Base-by-base conservation (phyloP, 2,797 vertebrate genomes). In the Tenualosa thibaudeaui region DNA sequence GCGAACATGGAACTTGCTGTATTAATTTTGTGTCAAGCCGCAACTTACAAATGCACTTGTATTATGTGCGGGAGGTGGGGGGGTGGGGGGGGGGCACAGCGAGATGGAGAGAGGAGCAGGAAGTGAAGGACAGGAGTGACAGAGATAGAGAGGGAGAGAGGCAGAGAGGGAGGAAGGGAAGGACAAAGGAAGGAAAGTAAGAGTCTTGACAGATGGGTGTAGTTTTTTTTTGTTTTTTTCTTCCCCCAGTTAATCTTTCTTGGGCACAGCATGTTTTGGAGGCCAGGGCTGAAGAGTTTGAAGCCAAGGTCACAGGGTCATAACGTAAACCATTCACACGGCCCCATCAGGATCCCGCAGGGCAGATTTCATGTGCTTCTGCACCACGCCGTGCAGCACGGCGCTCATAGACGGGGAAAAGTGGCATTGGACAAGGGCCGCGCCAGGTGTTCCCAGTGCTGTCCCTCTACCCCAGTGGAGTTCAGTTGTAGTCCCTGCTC, bases 271-370 rank as follows among this genome's bases (percentile, higher is more conserved):
- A 43, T 5, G 24, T n/a, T 13, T 15, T 17, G 60, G 43, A 83
- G 53, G 40, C 51, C 7, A 81, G 53, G 31, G 37, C 88, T 91
- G 86, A 89, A 85, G 88, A 89, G 90, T 91, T 91, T 89, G 87
- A 87, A 85, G 68, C 58, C 81, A 88, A 92, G 92, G 93, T 94
- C 92, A 92, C 84, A 87, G 90, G 91, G 91, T 91, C 91, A 91
- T 93, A 92, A 91, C 90, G 90, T 92, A 92, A 94, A 92, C 87
- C 90, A 88, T 93, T 91, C 87, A 91, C 88, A 89, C 88, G 88
- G 85, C 90, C 84, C 88, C 84, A 86, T 88, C 81, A 17, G 84
- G 65, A 81, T 68, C 90, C 89, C 88, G 84, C 85, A 87, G 91
- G 89, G 90, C 91, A 89, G 91, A 84, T 92, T 91, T 91, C 89